Conservation (phyloP, 2,888 invertebrate species). For the Pristionchus entomophagus region DNA sequence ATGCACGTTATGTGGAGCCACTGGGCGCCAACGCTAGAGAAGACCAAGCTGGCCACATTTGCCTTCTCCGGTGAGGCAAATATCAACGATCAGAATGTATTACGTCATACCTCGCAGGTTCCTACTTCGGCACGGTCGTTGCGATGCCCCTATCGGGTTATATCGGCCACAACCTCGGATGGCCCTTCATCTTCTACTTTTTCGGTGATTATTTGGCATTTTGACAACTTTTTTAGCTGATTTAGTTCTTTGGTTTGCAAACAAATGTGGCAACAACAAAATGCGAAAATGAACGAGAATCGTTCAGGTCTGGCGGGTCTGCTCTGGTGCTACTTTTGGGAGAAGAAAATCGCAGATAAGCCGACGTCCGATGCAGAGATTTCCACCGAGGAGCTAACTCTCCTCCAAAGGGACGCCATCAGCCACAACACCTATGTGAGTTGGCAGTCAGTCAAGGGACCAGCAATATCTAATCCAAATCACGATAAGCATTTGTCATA, state of each 20-base stretch:
- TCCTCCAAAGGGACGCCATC: constrained; percentile 75
- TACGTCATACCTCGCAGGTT: constrained; percentile 60
- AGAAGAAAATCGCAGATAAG: constrained; percentile 76
- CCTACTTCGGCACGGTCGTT: constrained; percentile 71
- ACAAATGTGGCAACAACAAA: no score
- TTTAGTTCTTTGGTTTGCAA: no score
- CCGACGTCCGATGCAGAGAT: constrained; percentile 77
- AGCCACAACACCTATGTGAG: constrained; percentile 65
- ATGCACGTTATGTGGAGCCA: constrained; percentile 72
- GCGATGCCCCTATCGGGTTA: constrained; percentile 68
- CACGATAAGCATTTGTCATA: no score
- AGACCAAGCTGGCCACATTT: constrained; percentile 71
- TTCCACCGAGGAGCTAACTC: constrained; percentile 76
- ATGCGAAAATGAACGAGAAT: no score
- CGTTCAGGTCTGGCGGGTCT: constrained; percentile 61
- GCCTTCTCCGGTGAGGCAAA: constrained; percentile 73
- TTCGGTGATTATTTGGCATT: no score
- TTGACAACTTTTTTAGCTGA: no score
- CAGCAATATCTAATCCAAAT: not conserved
- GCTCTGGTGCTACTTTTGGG: constrained; percentile 75
- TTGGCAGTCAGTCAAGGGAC: not conserved
- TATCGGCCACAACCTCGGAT: constrained; percentile 77
- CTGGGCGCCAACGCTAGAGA: constrained; percentile 71
- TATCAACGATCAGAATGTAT: not conserved
- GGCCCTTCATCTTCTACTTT: constrained; percentile 81